Evolutionary conservation across 2,888 invertebrate species (phyloP), one percentile per base, ranked within the genome.

Genomic region (Dascillus cervinus): DNA sequence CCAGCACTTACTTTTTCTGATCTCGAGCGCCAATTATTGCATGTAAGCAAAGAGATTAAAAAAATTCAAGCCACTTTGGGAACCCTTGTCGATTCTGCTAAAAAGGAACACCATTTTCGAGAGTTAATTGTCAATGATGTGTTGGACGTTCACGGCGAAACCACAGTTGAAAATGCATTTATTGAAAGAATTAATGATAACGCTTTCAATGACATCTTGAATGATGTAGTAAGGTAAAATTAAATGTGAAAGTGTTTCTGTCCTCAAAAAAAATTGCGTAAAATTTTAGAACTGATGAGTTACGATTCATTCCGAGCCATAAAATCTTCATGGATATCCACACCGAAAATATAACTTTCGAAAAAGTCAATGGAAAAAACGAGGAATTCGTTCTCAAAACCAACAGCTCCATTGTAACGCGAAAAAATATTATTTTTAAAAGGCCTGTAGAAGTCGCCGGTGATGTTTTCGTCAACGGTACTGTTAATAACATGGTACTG

Each of bases 111-210:
- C 10, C 6, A 8, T 6, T 27, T 29, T 8, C 23, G 39, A 53
- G 13, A 52, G 43, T 15, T 66, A 2, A 43, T 59, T 11, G 43
- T 70, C 5, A 50, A 52, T 13, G 66, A 62, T 11, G 36, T 47
- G 22, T 40, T 68, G 2, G 43, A 49, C 29, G 47, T 66, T 14
- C 41, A 41, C 9, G 61, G 58, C 9, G 47, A 39, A 5, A 42
- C 59, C 23, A 43, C 49, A 2, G 43, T 55, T 12, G 43, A 53
- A 12, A 46, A 51, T 26, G 42, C 65, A 10, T 34, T 39, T 8
- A 47, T 60, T 5, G 32, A 39, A 3, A 44, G 30, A 11, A 39
- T 69, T 13, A 64, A 65, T 37, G 58, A 50, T 2, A 39, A 59
- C 6, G 47, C 53, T 1, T 39, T 58, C 2, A 37, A 53, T 2